Evolutionary conservation across 2,797 vertebrate genomes (phyloP).

Genomic region (Falco concolor): DNA sequence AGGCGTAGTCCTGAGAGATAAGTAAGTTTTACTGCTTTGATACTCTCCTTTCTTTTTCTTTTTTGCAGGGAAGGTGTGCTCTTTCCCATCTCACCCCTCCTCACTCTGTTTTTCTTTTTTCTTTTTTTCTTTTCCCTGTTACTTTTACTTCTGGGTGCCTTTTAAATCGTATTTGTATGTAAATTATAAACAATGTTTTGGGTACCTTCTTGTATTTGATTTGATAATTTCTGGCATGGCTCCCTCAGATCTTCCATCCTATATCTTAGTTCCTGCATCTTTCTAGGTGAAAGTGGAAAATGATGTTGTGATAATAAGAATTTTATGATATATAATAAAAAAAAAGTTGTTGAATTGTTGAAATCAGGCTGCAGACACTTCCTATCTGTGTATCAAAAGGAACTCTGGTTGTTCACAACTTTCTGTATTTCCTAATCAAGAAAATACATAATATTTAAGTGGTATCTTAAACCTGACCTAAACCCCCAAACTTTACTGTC

Average conservation of each 20-base stretch:
- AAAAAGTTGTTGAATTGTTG: not conserved
- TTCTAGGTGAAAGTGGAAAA: not conserved
- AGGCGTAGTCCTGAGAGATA: conserved; percentile 93
- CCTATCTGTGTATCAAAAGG: not conserved
- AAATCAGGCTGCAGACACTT: not conserved
- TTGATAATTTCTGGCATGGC: not conserved
- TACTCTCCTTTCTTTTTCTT: not conserved
- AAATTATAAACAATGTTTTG: not conserved
- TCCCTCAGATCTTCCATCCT: not conserved
- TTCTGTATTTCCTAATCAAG: not conserved
- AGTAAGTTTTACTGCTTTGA: conserved; percentile 74
- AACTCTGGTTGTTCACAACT: not conserved
- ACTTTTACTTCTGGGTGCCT: not conserved
- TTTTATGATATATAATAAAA: not conserved
- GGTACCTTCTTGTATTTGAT: not conserved
- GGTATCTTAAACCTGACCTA: not conserved
- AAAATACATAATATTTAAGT: not conserved
- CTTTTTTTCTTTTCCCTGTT: not conserved
- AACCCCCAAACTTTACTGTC: rapidly evolving
- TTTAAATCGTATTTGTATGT: not conserved
- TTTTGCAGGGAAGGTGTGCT: not conserved
- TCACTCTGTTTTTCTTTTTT: not conserved
- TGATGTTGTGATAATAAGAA: not conserved
- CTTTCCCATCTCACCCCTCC: not conserved
- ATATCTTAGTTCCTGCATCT: not conserved